Percentiles rank a stretch among this genome's conserved stretches.
These are phyloP conservation scores for Lapara coniferarum DNA, from an alignment of 2,888 invertebrate species.

Conservation along the genomic window DNA sequence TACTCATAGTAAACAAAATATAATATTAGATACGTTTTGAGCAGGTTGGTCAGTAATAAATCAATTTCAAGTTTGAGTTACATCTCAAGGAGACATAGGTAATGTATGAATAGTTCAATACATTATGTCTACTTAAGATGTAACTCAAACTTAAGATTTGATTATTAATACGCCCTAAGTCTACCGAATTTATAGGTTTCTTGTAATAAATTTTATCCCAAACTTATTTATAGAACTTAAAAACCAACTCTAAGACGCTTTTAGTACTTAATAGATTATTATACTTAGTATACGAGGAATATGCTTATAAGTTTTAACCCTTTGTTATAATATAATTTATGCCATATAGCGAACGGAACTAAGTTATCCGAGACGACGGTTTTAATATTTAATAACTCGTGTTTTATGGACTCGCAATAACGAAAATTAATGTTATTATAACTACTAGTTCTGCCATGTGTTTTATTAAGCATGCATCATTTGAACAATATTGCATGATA, in stretches of 20 bases:
- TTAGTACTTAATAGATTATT: too few relatives aligned
- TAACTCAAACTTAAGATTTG: too few relatives aligned
- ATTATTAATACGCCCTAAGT: too few relatives aligned
- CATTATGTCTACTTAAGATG: too few relatives aligned
- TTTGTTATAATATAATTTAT: too few relatives aligned
- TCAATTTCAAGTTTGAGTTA: too few relatives aligned
- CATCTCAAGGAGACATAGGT: too few relatives aligned
- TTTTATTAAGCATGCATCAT: slow-evolving; percentile 24
- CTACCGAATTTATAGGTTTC: neutral
- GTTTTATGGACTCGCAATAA: slow-evolving; percentile 25
- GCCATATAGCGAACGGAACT: too few relatives aligned
- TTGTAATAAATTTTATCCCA: neutral
- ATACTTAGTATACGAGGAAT: too few relatives aligned
- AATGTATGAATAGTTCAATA: too few relatives aligned
- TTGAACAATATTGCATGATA: slow-evolving; percentile 6
- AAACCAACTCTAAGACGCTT: neutral
- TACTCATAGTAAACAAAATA: neutral
- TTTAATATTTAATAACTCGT: slow-evolving; percentile 6
- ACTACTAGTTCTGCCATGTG: slow-evolving; percentile 18
- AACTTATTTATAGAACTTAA: slow-evolving; percentile 7
- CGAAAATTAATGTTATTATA: slow-evolving; percentile 22
- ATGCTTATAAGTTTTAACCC: too few relatives aligned
- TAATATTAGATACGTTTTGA: neutral
- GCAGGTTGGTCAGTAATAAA: neutral
- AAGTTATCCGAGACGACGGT: too few relatives aligned